Base-by-base conservation (phyloP, 2,113 vertebrate genomes). In the Ptilonorhynchus violaceus region DNA sequence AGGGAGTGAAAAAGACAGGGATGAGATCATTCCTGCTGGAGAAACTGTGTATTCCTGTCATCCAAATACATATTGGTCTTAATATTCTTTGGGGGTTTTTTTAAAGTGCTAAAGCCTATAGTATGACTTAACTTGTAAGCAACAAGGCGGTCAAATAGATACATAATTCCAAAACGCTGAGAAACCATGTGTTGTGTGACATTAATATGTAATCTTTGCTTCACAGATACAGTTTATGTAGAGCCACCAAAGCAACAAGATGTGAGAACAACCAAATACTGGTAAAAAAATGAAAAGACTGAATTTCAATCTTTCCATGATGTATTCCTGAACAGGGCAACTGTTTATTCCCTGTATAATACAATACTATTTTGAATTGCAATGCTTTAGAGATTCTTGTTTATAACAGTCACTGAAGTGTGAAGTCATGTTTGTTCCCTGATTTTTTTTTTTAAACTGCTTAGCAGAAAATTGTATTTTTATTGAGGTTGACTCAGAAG, bases 211-310 rank as follows among this genome's bases (percentile, higher is more conserved):
- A 28, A 84, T 81, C 93, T 89, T 70, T 98, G 8, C 80, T 96
- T 98, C 97, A 75, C 98, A 99, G 99, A 99, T 99, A 98, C 99
- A 99, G 98, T 99, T 99, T 96, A 99, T 99, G 99, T 99, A 99
- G 97, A 97, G 86, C 96, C 94, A 91, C 98, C 96, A 98, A 97
- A 96, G 98, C 98, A 97, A 96, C 98, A 97, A 98, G 98, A 98
- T 96, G 87, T 87, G 97, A 95, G 93, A 96, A 96, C 98, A 98
- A 98, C 98, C 98, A 98, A 98, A 98, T 98, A 98, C 95, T 96
- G 98, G 98, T 96, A 94, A 95, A 95, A 89, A 95, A 81, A 92
- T 75, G 47, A 87, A 67, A 91, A 94, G 91, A 96, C 91, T 79
- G 93, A 91, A 93, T 87, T 89, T 93, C 67, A 77, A n/a, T 88